Conservation (phyloP, 2,113 vertebrate species). For the Hepsetus odoe region DNA sequence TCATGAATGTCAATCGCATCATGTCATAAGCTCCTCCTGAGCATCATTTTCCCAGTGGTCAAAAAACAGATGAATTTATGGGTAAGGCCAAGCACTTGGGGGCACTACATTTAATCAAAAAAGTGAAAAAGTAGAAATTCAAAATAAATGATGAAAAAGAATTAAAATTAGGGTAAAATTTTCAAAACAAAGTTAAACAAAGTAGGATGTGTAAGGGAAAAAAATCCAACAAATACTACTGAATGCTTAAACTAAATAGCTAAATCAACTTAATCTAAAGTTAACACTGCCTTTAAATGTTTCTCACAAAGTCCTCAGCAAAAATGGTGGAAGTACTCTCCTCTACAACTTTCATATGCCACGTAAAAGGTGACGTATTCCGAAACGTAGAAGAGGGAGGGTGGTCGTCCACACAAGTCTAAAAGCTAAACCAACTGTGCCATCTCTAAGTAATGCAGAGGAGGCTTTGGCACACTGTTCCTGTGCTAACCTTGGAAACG, state of each 20-base stretch:
- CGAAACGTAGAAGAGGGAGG: slow-evolving; percentile 76
- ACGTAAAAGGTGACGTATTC: slow-evolving; percentile 69
- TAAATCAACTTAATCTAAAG: not conserved
- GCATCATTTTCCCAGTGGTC: not conserved
- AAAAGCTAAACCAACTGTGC: slow-evolving; percentile 52
- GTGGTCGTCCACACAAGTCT: slow-evolving; percentile 73
- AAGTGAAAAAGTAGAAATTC: not conserved
- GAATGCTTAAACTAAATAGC: not conserved
- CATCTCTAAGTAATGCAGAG: slow-evolving; percentile 57
- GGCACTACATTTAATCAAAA: not conserved
- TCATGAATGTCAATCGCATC: slow-evolving; percentile 33
- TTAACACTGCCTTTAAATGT: not conserved
- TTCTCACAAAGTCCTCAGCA: not conserved
- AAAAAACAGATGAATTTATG: not conserved
- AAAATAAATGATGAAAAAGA: not conserved
- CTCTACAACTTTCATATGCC: slow-evolving; percentile 18
- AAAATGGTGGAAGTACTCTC: slow-evolving; percentile 3
- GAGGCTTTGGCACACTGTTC: slow-evolving; percentile 45
- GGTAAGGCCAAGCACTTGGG: not conserved
- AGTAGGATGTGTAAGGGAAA: not conserved
- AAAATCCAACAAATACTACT: not conserved
- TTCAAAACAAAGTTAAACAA: not conserved
- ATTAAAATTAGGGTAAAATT: not conserved
- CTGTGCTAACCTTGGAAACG: slow-evolving; percentile 14
- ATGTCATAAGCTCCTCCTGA: not conserved